Base-by-base conservation (phyloP, 1,140 invertebrate species). In the Chlorops oryzae region DNA sequence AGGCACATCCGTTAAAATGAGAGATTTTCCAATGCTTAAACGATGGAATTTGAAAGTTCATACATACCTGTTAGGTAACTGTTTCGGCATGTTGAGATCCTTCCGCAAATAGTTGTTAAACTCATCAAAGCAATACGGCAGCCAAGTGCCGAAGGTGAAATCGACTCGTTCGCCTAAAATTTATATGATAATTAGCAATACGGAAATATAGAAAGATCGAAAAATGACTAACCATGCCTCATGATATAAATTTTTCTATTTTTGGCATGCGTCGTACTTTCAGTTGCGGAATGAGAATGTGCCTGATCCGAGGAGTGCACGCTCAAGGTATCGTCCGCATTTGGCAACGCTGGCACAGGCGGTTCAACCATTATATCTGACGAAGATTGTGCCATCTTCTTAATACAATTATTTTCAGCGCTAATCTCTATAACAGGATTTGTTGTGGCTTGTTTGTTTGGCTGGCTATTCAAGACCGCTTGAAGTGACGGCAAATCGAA, bases 121-220 rank as follows among this genome's bases (percentile, higher is more conserved):
- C 44, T 84, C 76, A 75, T 93, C 87, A 68, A 93, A 95, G 63
- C 89, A 92, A 65, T 82, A 86, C 0, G 85, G 84, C 45, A 90
- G 85, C 92, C 92, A 96, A 0, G 65, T 76, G 17, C 90, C 89
- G 65, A 94, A 93, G 0, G 90, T 91, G 59, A 95, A 92, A 74
- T 96, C 92, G 3, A 94, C 83, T 25, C 92, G 75, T 74, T 96
- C 92, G 10, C n/a, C n/a, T n/a, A n/a, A n/a, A n/a, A n/a, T n/a
- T n/a, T n/a, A 88, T 90, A 72, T 93, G 90, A n/a, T n/a, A n/a
- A n/a, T n/a, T n/a, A n/a, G n/a, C n/a, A n/a, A n/a, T n/a, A n/a
- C n/a, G n/a, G n/a, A n/a, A n/a, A n/a, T n/a, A n/a, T n/a, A n/a
- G n/a, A n/a, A n/a, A n/a, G n/a, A n/a, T n/a, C n/a, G n/a, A n/a